phyloP scores from a whole-genome alignment of 2,888 invertebrate genomes.

The Buathra laborator region DNA sequence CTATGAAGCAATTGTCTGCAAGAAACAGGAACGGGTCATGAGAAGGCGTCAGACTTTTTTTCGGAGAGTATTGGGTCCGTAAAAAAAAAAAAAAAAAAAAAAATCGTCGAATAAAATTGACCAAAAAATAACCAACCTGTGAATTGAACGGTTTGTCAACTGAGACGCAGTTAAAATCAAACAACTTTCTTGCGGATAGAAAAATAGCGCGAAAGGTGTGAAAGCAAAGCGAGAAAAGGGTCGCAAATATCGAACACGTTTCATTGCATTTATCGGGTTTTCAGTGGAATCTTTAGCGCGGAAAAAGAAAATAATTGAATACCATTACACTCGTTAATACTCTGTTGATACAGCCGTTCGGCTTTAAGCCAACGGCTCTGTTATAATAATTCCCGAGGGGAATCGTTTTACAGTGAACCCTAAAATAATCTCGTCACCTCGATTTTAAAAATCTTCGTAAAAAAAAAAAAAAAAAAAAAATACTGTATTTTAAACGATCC shows the following conservation, averaged over 20 bases:
- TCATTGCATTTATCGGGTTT: constrained; percentile 8
- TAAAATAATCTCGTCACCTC: not conserved
- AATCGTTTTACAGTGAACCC: not conserved
- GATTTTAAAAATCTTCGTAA: not conserved
- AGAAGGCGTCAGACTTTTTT: not conserved
- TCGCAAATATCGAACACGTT: constrained; percentile 21
- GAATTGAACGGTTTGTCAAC: not conserved
- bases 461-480: not conserved
- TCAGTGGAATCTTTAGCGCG: constrained; percentile 45
- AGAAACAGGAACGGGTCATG: constrained; percentile 11
- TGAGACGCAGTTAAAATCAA: no score
- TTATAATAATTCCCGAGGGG: not conserved
- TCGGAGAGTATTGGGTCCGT: not conserved
- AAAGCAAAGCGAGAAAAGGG: constrained; percentile 23
- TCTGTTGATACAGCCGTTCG: constrained; percentile 82
- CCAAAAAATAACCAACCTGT: not conserved
- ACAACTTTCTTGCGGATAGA: not conserved
- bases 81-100: not conserved
- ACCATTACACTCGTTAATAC: constrained; percentile 77
- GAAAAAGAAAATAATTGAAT: constrained; percentile 74
- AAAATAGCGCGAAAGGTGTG: not conserved
- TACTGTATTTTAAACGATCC: no score
- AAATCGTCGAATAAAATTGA: not conserved
- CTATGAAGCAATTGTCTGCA: not conserved
- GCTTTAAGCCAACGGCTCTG: constrained; percentile 14